Evolutionary conservation across 2,797 vertebrate species (phyloP).

Genomic region (Microctenopoma stevenorrisi): DNA sequence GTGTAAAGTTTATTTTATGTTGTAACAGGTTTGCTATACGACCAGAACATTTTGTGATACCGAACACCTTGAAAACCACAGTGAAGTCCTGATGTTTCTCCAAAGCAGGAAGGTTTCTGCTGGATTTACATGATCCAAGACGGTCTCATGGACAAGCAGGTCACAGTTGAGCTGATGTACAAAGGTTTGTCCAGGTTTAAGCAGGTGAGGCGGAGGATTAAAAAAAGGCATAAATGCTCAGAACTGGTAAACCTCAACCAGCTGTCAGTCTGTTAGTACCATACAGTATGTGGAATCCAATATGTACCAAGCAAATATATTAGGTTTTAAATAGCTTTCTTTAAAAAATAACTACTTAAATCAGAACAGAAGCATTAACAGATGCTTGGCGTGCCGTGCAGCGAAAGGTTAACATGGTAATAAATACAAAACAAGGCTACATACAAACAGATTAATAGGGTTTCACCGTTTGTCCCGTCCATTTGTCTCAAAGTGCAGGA

Average conservation of each 20-base stretch:
- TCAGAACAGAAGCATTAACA: constrained; percentile 53
- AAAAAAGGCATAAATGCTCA: constrained; percentile 57
- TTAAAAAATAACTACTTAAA: constrained; percentile 26
- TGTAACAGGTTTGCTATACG: neutral
- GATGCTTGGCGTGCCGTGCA: constrained; percentile 47
- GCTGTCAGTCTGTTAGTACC: constrained; percentile 15
- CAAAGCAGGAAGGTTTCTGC: neutral
- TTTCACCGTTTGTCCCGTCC: neutral
- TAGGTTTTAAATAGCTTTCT: constrained; percentile 78
- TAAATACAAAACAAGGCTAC: constrained; percentile 74
- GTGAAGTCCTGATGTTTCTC: neutral
- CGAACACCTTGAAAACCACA: neutral
- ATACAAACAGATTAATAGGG: constrained; percentile 40
- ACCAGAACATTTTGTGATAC: neutral
- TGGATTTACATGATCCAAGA: neutral
- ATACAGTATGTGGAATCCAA: constrained; percentile 14
- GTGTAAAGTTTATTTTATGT: neutral
- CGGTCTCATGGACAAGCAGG: neutral
- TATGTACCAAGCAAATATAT: constrained; percentile 79
- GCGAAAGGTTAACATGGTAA: constrained; percentile 50
- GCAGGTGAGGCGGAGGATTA: neutral
- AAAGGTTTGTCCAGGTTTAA: neutral
- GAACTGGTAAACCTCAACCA: constrained; percentile 40
- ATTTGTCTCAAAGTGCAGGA: constrained; percentile 71
- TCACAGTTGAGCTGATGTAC: no score